Evolutionary conservation across 2,888 invertebrate genomes (phyloP).

Genomic region (Scelioninae gen. 2): DNA sequence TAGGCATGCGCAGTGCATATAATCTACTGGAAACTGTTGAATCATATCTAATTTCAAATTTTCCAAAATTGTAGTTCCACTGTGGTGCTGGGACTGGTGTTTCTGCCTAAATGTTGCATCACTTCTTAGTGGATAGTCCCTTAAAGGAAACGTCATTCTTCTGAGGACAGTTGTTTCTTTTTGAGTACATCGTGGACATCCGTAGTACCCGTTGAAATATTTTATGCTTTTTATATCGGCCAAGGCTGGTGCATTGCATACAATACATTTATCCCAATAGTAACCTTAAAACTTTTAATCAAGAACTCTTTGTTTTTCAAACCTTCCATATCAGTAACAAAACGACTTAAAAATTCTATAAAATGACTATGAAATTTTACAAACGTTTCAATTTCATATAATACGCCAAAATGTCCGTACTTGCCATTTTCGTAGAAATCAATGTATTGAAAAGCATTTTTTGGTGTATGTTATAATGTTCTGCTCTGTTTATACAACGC

Average conservation of each 20-base stretch:
- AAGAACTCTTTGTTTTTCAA: no score
- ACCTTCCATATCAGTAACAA: no score
- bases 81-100: not conserved
- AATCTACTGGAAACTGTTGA: not conserved
- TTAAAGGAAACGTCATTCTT: slow-evolving; percentile 6
- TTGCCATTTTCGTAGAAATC: no score
- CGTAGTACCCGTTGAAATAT: not conserved
- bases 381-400: no score
- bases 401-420: no score
- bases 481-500: no score
- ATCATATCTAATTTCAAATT: slow-evolving; percentile 2
- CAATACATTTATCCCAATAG: not conserved
- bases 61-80: not conserved
- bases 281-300: no score
- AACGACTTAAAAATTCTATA: no score
- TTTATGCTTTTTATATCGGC: not conserved
- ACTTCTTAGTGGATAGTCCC: not conserved
- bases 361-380: no score
- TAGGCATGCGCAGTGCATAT: not conserved
- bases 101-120: not conserved
- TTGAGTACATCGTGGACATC: not conserved
- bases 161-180: not conserved
- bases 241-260: not conserved
- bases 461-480: no score
- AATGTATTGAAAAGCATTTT: no score